phyloP scores from a whole-genome alignment of 1,140 invertebrate genomes.

The Uloborus diversus region DNA sequence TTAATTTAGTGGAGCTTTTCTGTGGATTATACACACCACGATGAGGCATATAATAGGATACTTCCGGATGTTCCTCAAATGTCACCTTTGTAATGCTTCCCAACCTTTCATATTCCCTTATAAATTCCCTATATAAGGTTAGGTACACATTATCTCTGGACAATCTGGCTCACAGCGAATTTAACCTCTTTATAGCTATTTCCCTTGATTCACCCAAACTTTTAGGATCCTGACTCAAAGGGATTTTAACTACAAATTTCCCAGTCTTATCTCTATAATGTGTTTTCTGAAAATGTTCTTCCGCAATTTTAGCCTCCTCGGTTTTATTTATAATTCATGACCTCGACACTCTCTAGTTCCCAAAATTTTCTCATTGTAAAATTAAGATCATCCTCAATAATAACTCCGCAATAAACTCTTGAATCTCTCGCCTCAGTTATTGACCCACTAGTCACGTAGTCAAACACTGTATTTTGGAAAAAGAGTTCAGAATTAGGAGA shows the following conservation, averaged over 20 bases:
- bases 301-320: not conserved
- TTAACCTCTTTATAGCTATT: conserved; percentile 7
- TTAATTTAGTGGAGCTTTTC: conserved; percentile 30
- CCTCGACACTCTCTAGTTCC: too few relatives aligned
- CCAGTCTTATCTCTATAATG: not conserved
- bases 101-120: conserved; percentile 7
- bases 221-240: not conserved
- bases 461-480: not conserved
- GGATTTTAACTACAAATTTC: not conserved
- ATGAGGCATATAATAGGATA: conserved; percentile 19
- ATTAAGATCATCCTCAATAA: too few relatives aligned
- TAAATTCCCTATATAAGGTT: conserved; percentile 3
- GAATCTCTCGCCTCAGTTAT: not conserved
- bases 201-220: not conserved
- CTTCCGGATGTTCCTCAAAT: not conserved
- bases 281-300: not conserved
- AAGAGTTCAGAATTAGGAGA: not conserved
- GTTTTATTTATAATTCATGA: too few relatives aligned
- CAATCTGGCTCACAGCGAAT: not conserved
- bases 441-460: not conserved
- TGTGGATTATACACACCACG: conserved; percentile 7
- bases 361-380: too few relatives aligned
- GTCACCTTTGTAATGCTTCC: not conserved
- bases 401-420: not conserved
- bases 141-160: not conserved